Conservation (phyloP, 2,888 invertebrate species). For the Patella caerulea region DNA sequence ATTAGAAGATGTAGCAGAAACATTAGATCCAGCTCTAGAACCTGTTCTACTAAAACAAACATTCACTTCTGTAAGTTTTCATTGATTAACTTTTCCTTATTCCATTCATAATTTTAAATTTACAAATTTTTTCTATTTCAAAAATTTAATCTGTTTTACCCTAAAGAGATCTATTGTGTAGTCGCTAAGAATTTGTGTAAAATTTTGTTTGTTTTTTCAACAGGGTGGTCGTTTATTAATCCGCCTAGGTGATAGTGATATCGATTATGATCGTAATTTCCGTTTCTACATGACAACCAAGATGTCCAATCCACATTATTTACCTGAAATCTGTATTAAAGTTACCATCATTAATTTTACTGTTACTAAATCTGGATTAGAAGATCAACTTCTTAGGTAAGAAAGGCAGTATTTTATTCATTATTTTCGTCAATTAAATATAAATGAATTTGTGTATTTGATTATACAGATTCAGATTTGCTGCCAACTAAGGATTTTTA, state of each 20-base stretch:
- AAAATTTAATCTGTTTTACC: not conserved
- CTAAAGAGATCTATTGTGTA: not conserved
- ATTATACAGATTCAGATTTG: no score
- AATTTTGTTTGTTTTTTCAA: not conserved
- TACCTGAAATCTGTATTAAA: conserved; percentile 72
- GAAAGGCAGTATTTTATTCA: not conserved
- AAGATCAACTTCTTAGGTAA: conserved; percentile 71
- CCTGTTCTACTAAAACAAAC: conserved; percentile 80
- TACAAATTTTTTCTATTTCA: not conserved
- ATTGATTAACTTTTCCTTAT: not conserved
- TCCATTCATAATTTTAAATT: not conserved
- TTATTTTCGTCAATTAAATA: no score
- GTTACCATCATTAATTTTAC: conserved; percentile 73
- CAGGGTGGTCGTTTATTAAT: conserved; percentile 71
- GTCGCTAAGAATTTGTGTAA: not conserved
- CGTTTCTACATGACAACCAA: conserved; percentile 73
- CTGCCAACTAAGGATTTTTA: no score
- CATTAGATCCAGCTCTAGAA: conserved; percentile 71
- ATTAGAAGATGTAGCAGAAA: conserved; percentile 71
- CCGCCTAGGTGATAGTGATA: conserved; percentile 71
- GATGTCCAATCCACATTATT: conserved; percentile 72
- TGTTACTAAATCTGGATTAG: conserved; percentile 70
- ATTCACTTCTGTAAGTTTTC: conserved; percentile 77
- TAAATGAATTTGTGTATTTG: no score
- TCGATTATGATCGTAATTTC: conserved; percentile 72